Conservation (phyloP, 2,113 vertebrate genomes). For the Oryctolagus cuniculus region DNA sequence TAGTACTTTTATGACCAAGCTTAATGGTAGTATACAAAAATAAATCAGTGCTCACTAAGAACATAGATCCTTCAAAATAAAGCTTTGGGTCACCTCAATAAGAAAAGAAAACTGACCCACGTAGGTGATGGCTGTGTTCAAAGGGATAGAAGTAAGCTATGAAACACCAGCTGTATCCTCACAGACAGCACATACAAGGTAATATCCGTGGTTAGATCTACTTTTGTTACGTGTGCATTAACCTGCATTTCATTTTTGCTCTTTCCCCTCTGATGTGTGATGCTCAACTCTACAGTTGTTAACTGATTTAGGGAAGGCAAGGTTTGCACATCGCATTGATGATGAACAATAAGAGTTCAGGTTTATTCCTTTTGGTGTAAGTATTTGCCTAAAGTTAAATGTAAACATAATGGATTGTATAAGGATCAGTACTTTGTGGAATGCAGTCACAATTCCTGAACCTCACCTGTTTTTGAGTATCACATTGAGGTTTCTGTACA, state of each 20-base stretch:
- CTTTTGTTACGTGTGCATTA: neutral
- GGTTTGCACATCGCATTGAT: neutral
- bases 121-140: neutral
- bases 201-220: neutral
- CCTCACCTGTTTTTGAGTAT: neutral
- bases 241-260: neutral
- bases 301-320: neutral
- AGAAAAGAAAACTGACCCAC: neutral
- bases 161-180: neutral
- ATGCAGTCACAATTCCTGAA: neutral
- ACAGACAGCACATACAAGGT: neutral
- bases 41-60: neutral
- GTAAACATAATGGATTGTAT: neutral
- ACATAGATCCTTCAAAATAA: neutral
- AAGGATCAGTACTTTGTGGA: neutral
- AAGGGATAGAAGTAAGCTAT: neutral
- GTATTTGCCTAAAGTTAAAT: neutral
- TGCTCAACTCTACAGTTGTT: neutral
- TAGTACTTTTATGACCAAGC: neutral
- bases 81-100: neutral
- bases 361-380: neutral
- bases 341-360: neutral
- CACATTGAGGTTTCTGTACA: neutral
- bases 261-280: accelerated
- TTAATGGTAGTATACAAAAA: neutral